Evolutionary conservation across 2,888 invertebrate species (phyloP), one percentile per base, ranked within the genome.

Genomic region (Gerris lacustris): DNA sequence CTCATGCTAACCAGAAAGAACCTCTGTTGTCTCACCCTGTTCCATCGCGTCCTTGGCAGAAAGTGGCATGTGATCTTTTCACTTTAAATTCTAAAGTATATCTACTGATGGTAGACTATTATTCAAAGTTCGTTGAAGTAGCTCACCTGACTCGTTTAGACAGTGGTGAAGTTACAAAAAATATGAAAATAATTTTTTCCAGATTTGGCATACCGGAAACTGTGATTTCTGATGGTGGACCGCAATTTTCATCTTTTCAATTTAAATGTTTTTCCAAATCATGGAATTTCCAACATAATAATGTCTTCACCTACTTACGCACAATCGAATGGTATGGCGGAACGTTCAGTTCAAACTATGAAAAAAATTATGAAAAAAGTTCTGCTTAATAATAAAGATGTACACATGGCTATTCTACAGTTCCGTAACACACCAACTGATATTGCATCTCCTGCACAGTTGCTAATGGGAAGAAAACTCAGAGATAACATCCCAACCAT

Each of bases 171-270:
- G 44, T 67, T 43, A 67, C 5, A 43, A 44, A 18, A 67, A 18
- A 67, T 67, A 43, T 67, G 44, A 43, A 67, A 31, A 67, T 67
- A 67, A 67, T 67, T 43, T 67, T 67, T 67, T 67, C 43, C 18
- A n/a, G 66, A n/a, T n/a, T 18, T n/a, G 66, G 66, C 2, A 55
- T 9, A 11, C 55, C 55, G 15, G 55, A 55, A 55, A 15, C 15
- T 15, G 55, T 55, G 9, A 15, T 64, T n/a, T n/a, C 15, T 64
- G 66, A 64, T 44, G 67, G 67, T 31, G 67, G 67, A 31, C 67
- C 18, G 15, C 18, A 17, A 44, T 67, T 67, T 44, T 67, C 67
- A 43, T 67, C 67, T 7, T 15, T 67, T 15, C 67, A 67, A 43
- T 31, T 67, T 11, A 67, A 67, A 43, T 31, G 43, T 43, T 67